Evolutionary conservation across 2,113 vertebrate species (phyloP).

Genomic region (Periophthalmus modestus): DNA sequence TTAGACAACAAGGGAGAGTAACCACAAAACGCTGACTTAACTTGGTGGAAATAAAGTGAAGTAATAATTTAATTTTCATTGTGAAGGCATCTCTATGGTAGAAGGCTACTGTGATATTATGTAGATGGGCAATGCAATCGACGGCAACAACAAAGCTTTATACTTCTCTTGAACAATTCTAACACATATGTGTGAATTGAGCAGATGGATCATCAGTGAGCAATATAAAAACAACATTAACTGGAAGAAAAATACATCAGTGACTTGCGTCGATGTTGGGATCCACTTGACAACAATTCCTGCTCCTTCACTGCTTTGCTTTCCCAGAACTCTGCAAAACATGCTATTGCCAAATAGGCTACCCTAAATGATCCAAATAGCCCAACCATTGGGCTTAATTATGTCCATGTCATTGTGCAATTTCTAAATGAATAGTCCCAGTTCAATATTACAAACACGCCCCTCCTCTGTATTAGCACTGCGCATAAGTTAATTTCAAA

Average conservation of each 20-base stretch:
- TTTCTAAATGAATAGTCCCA: no score
- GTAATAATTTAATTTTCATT: not conserved
- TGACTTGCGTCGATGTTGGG: not conserved
- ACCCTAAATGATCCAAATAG: slow-evolving; percentile 12
- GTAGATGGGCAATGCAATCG: not conserved
- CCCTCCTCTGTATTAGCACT: not conserved
- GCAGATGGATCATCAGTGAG: not conserved
- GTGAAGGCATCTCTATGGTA: no score
- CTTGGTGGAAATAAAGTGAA: no score
- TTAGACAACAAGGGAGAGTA: not conserved
- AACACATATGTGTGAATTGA: not conserved
- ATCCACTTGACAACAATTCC: not conserved
- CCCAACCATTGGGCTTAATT: no score
- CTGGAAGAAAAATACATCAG: not conserved
- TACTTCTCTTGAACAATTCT: not conserved
- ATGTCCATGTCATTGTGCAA: no score
- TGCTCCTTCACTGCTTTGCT: not conserved
- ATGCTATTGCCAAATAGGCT: not conserved
- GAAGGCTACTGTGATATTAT: not conserved
- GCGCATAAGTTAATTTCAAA: slow-evolving; percentile 25
- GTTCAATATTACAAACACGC: no score
- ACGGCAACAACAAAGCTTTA: not conserved
- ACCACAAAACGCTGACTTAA: no score
- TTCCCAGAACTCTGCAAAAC: slow-evolving; percentile 17
- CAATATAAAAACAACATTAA: not conserved